Base-by-base conservation (phyloP, 2,888 invertebrate species). In the Hypomecis atomaria region DNA sequence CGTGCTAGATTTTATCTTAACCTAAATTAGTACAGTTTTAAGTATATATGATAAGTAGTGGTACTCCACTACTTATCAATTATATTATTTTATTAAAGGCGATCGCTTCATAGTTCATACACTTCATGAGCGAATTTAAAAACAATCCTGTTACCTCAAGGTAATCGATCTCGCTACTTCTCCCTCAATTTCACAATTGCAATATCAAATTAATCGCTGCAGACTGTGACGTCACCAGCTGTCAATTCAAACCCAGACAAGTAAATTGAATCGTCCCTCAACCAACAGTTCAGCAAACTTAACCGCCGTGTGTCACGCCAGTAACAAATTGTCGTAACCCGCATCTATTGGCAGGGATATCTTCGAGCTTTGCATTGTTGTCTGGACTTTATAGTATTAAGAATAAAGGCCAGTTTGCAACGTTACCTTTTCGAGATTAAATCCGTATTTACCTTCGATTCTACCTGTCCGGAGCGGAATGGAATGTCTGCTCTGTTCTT, bases 301-400 rank as follows among this genome's bases (percentile, higher is more conserved):
- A 73, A 69, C 74, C 56, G 52, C 78, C 55, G 78, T 84, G 65
- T 83, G 80, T 84, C 77, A 67, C 75, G 52, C 52, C 63, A 72
- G 73, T 81, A 78, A 85, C 85, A 84, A 84, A 85, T 85, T 81
- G 82, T 80, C 78, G 79, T 77, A 76, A 79, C 82, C 78, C 78
- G 76, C 79, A 77, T 78, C 78, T 84, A 85, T 85, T 82, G 84
- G 84, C 81, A 79, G 70, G 59, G 70, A 76, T 78, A 77, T 78
- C 73, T 76, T 69, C 34, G 38, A 42, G 49, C 50, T 33, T 57
- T 9, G 62, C 62, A 62, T 62, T 60, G 43, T 36, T 66, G 57
- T 72, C 64, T 37, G 54, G 53, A 68, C 73, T 65, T 77, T 71
- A 52, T 37, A 1, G 6, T 4, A 1, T 42, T 7, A 1, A n/a